Base-by-base conservation (phyloP, 1,140 invertebrate genomes). In the Trichoplusia ni region DNA sequence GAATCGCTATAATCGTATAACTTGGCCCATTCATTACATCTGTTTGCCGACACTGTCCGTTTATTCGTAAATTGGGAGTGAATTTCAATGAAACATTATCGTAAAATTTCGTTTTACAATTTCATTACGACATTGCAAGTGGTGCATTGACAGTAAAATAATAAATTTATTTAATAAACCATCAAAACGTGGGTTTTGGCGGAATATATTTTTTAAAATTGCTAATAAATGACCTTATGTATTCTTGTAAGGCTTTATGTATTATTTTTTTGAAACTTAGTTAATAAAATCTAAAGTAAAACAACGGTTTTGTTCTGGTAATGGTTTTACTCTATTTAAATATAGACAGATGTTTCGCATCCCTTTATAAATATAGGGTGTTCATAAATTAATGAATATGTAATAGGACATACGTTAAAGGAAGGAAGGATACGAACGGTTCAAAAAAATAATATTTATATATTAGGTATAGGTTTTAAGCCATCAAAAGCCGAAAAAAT, bases 81-180 rank as follows among this genome's bases (percentile, higher is more conserved):
- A 65, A 76, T 73, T 73, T 64, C 47, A 51, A 69, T 62, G 65
- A 46, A 29, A 63, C 18, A 54, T 42, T 47, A 62, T 64, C 38
- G 9, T 58, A 58, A 69, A 73, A 72, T 58, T 25, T 19, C 35
- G 21, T 53, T 71, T 78, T 68, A 78, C 67, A 71, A 73, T 78
- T 75, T 75, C 68, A 78, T 78, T 78, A 73, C 46, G 59, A 62
- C 46, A 54, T 71, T 25, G 42, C 47, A 51, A 56, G 21, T 40
- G 47, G 51, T 56, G 31, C 29, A 56, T 37, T 64, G 56, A 53
- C 60, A 59, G 61, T 47, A 66, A 53, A 37, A 37, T 61, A 18
- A 44, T 58, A 42, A 58, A 19, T 19, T 42, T 58, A n/a, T 27
- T 13, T 58, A 42, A 29, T n/a, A 58, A 9, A 16, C 11, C 23